Percentiles rank a stretch among this genome's conserved stretches.
phyloP scores from a whole-genome alignment of 2,113 vertebrate species.

The Oceanites oceanicus region DNA sequence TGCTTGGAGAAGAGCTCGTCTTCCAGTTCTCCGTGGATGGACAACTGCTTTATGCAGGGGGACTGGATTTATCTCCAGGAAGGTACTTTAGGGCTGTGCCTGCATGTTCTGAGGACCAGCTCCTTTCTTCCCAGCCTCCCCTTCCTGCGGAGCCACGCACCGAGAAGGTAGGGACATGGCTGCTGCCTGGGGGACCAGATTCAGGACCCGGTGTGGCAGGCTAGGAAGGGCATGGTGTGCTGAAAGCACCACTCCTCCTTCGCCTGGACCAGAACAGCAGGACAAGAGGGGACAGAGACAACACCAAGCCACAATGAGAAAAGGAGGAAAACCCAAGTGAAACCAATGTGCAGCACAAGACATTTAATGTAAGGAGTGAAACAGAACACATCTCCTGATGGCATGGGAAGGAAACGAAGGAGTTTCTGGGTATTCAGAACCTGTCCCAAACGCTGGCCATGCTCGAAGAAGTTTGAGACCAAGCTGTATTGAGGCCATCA shows the following conservation, averaged over 20 bases:
- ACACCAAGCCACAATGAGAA: neutral
- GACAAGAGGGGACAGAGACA: neutral
- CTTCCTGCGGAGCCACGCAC: neutral
- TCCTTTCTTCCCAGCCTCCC: neutral
- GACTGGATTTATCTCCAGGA: neutral
- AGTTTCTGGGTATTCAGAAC: neutral
- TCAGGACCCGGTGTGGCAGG: neutral
- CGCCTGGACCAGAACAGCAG: neutral
- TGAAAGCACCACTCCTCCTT: neutral
- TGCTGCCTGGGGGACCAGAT: neutral
- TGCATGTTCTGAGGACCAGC: neutral
- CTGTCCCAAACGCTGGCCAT: neutral
- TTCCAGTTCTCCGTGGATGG: neutral
- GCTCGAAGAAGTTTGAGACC: neutral
- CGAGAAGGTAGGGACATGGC: neutral
- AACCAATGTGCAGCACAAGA: neutral
- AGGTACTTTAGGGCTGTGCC: neutral
- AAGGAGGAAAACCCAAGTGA: neutral
- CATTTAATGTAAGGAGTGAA: neutral
- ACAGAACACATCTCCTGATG: neutral
- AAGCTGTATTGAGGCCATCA: fast-evolving
- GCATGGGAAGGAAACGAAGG: neutral
- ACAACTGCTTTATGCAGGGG: neutral
- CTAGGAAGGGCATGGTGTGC: neutral
- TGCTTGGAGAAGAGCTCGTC: no score